Base-by-base conservation (phyloP, 1,140 invertebrate species). In the Dysdera silvatica region DNA sequence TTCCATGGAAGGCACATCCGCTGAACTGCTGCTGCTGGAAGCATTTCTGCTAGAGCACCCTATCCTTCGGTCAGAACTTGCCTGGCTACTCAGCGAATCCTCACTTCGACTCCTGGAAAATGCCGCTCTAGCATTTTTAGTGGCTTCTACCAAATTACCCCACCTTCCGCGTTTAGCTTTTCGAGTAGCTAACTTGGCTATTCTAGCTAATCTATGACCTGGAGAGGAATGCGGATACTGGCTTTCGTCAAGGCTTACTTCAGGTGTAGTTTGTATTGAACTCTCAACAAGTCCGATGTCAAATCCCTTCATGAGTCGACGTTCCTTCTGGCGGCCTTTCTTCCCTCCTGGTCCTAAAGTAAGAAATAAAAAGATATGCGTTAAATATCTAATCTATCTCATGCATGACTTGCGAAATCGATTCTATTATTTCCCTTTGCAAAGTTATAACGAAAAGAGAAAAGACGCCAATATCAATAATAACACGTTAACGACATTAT, bases 281-380 rank as follows among this genome's bases (percentile, higher is more conserved):
- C 67, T 61, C 45, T 68, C 67, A 5, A 67, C 65, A 7, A 68
- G 32, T 14, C 67, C 70, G 29, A 74, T 71, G 78, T 95, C 93
- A 80, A 95, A 95, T 2, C 91, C 91, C 74, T 95, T 95, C 89
- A 94, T 93, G 23, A 95, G 78, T 0, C 91, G 82, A 0, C 91
- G 81, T 73, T 94, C 91, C 77, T 92, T 91, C 74, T 93, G 89
- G 0, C 91, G 83, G 73, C 92, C 92, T 78, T 93, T 94, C 77
- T 93, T 93, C 29, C 91, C 90, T 62, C 65, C 58, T 7, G 54
- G 5, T 23, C 53, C 65, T 66, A 24, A 6, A 52, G 56, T 41
- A 8, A 7, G 32, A 33, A 37, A n/a, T 47, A 3, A 48, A 32
- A 31, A 32, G 35, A 43, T 1, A 40, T 16, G 35, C 7, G 6